A percentile compares a stretch with the other conserved stretches of the same genome.
Evolutionary conservation across 2,797 vertebrate genomes (phyloP).

Genomic region (Cyclopterus lumpus): DNA sequence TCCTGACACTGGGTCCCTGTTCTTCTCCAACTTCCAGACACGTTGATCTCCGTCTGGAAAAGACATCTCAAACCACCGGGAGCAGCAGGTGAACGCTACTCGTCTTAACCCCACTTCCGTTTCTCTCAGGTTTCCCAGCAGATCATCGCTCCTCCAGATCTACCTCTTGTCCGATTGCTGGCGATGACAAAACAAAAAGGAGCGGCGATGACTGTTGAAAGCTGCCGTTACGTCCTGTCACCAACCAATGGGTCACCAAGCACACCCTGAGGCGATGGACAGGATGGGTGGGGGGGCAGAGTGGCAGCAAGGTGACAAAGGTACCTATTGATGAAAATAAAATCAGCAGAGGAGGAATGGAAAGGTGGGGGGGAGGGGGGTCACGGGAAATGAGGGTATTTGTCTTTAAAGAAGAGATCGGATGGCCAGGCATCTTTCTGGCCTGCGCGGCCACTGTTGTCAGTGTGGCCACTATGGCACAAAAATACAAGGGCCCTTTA

Average conservation of each 20-base stretch:
- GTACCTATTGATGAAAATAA: constrained; percentile 81
- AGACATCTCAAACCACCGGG: constrained; percentile 12
- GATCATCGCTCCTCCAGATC: constrained; percentile 46
- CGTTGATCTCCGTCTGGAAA: constrained; percentile 21
- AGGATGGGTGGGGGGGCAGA: constrained; percentile 62
- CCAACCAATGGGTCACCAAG: constrained; percentile 65
- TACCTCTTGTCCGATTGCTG: constrained; percentile 30
- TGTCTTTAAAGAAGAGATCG: constrained; percentile 82
- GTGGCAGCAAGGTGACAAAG: constrained; percentile 80
- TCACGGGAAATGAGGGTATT: constrained; percentile 79
- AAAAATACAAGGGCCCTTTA: constrained; percentile 90
- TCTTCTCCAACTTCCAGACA: neutral
- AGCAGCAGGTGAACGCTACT: constrained; percentile 25
- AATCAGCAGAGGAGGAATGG: constrained; percentile 56
- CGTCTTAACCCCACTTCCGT: constrained; percentile 18
- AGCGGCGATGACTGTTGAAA: constrained; percentile 27
- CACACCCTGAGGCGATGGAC: constrained; percentile 73
- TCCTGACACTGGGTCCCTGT: neutral
- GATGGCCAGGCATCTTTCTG: constrained; percentile 77
- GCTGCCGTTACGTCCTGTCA: constrained; percentile 63
- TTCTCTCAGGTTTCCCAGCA: constrained; percentile 23
- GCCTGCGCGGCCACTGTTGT: constrained; percentile 70
- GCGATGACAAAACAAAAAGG: constrained; percentile 67
- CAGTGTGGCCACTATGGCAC: constrained; percentile 85
- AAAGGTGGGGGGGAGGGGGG: constrained; percentile 46